A percentile compares a stretch with the other conserved stretches of the same genome.
Conservation (phyloP, 2,888 invertebrate species). For the Onchidella celtica region DNA sequence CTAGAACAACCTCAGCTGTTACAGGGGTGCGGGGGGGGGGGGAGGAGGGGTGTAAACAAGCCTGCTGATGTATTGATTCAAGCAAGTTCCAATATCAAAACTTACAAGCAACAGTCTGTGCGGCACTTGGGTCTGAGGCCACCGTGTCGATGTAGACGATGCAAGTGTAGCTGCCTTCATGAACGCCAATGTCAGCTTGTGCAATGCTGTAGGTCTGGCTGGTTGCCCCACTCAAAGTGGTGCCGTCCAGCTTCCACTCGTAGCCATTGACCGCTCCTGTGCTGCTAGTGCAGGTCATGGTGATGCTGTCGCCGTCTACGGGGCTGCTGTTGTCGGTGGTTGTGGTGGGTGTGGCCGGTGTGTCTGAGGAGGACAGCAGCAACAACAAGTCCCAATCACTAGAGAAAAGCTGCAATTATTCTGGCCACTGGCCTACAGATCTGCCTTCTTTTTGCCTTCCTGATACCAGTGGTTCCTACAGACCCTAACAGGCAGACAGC, state of each 20-base stretch:
- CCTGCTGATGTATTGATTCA: not conserved
- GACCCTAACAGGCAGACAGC: not conserved
- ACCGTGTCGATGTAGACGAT: not conserved
- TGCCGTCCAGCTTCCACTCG: not conserved
- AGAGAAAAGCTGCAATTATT: too few species aligned
- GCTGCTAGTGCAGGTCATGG: not conserved
- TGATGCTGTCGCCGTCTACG: not conserved
- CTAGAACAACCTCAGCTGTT: not conserved
- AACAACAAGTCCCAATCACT: too few species aligned
- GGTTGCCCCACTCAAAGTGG: not conserved
- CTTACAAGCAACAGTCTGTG: not conserved
- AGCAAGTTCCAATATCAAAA: not conserved
- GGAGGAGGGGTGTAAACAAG: not conserved
- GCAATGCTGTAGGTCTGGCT: not conserved
- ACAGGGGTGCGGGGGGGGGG: not conserved
- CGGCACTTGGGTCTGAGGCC: not conserved
- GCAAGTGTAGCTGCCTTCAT: not conserved
- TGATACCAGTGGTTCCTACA: not conserved
- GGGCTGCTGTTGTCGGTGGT: not conserved
- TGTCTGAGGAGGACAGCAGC: too few species aligned
- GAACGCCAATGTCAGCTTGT: not conserved
- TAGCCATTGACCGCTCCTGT: not conserved
- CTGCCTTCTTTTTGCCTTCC: too few species aligned
- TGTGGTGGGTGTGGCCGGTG: not conserved
- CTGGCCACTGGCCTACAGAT: too few species aligned